Conservation (phyloP, 2,113 vertebrate species). For the Rhinoptilus africanus region DNA sequence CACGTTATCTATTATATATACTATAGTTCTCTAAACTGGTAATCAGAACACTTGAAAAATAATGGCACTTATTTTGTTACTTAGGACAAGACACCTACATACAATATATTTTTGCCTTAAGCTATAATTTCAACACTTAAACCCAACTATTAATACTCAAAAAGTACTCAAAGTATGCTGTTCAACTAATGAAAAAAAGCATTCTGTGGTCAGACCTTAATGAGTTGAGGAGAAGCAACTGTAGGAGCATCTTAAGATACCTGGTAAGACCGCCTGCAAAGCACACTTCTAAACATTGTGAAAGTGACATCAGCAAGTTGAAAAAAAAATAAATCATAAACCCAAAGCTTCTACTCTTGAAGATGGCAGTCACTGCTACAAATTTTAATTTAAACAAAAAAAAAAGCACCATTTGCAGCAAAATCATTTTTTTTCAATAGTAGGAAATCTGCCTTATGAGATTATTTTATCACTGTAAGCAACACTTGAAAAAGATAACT, state of each 20-base stretch:
- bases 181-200: background rate
- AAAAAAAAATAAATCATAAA: background rate
- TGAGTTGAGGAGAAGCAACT: background rate
- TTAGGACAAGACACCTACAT: background rate
- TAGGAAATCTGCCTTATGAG: background rate
- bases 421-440: background rate
- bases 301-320: background rate
- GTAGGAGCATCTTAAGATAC: background rate
- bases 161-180: background rate
- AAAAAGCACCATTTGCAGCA: background rate
- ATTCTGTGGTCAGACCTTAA: background rate
- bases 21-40: background rate
- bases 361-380: background rate
- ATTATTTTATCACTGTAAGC: background rate
- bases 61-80: background rate
- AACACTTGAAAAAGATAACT: background rate
- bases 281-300: background rate
- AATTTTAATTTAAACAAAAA: background rate
- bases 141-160: background rate
- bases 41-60: background rate
- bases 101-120: background rate
- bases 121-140: background rate
- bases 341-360: background rate
- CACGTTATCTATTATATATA: background rate
- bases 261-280: background rate